These are phyloP conservation scores for Timema cristinae DNA, from an alignment of 2,888 invertebrate species.

Conservation along the genomic window DNA sequence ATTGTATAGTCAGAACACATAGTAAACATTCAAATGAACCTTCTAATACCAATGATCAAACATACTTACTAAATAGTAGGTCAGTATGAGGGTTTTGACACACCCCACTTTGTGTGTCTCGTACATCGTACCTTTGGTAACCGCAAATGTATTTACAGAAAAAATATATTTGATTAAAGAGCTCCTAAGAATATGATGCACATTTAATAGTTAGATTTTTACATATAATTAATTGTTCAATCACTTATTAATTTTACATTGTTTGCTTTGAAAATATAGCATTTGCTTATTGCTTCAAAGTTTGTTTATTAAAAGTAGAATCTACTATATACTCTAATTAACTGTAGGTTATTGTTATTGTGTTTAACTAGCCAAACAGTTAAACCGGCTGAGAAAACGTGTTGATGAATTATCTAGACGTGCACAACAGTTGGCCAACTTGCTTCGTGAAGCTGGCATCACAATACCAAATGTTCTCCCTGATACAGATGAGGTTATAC, in stretches of 20 bases:
- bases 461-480: conserved; percentile 39
- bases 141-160: too few species aligned
- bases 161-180: too few species aligned
- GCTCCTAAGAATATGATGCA: too few species aligned
- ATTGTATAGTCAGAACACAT: too few species aligned
- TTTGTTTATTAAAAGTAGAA: not conserved
- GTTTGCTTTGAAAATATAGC: not conserved
- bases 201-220: too few species aligned
- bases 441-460: conserved; percentile 45
- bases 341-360: not conserved
- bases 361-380: conserved; percentile 39
- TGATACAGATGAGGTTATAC: not conserved
- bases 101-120: too few species aligned
- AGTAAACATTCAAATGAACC: too few species aligned
- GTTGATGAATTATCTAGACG: conserved; percentile 43
- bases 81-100: too few species aligned
- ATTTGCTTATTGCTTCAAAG: not conserved
- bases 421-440: conserved; percentile 43
- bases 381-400: conserved; percentile 42
- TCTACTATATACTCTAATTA: not conserved
- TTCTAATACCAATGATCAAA: too few species aligned
- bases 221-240: not conserved
- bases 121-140: too few species aligned
- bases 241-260: conserved; percentile 1
- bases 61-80: too few species aligned